Conservation (phyloP, 2,797 vertebrate species). For the Crenuchus spilurus region DNA sequence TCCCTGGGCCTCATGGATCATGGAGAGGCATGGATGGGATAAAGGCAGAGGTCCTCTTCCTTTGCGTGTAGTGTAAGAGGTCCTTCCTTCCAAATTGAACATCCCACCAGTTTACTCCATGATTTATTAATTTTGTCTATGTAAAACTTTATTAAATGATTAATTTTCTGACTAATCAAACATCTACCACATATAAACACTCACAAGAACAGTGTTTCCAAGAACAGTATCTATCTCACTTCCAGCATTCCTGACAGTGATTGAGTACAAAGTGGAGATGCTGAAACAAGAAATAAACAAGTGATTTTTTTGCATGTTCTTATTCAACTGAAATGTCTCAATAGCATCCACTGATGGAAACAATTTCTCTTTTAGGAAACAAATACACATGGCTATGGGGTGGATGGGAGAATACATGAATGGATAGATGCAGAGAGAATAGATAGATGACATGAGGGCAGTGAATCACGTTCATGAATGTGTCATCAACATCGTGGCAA, state of each 20-base stretch:
- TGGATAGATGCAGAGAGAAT: neutral
- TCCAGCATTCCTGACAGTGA: neutral
- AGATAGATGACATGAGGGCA: slow-evolving; percentile 14
- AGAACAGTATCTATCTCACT: too few relatives aligned
- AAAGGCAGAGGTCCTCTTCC: too few relatives aligned
- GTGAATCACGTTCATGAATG: slow-evolving; percentile 10
- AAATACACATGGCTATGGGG: neutral
- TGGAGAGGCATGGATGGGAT: too few relatives aligned
- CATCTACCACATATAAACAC: neutral
- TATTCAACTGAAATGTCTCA: neutral
- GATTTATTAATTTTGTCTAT: too few relatives aligned
- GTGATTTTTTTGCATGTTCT: neutral
- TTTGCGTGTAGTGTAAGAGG: too few relatives aligned
- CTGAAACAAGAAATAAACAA: neutral
- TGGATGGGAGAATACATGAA: neutral
- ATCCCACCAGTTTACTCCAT: too few relatives aligned
- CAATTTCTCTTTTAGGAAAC: neutral
- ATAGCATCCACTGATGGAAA: neutral
- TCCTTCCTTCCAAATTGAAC: too few relatives aligned
- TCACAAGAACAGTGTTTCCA: neutral
- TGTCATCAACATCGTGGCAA: slow-evolving; percentile 12
- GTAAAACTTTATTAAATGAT: too few relatives aligned
- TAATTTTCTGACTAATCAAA: too few relatives aligned
- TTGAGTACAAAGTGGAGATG: neutral
- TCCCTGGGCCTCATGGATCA: too few relatives aligned